Evolutionary conservation across 2,888 invertebrate species (phyloP).

Genomic region (Ptychoptera albimana): DNA sequence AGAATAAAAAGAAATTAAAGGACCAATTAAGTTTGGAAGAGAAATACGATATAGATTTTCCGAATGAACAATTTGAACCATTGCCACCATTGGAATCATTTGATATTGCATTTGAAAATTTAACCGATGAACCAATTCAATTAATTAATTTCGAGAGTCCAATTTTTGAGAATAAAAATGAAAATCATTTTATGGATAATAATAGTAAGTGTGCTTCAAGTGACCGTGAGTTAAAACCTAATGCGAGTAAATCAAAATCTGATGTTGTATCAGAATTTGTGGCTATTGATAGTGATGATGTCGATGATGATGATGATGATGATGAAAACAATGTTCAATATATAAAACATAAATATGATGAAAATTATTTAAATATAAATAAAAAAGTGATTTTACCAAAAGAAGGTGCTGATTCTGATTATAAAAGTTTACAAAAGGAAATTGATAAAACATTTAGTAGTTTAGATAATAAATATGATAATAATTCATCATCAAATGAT

Average conservation of each 20-base stretch:
- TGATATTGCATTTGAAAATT: constrained; percentile 12
- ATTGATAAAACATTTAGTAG: constrained; percentile 16
- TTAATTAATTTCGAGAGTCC: constrained; percentile 30
- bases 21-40: no score
- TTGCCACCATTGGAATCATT: constrained; percentile 19
- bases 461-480: constrained; percentile 13
- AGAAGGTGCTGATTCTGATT: constrained; percentile 7
- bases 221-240: background rate
- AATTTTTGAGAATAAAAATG: constrained; percentile 15
- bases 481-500: constrained; percentile 12
- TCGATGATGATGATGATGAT: background rate
- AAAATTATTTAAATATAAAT: no score
- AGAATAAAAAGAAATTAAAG: no score
- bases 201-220: background rate
- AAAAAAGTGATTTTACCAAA: background rate
- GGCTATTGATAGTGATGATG: background rate
- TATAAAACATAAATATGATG: background rate
- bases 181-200: background rate
- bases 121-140: constrained; percentile 14
- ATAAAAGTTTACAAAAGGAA: constrained; percentile 8
- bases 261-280: background rate
- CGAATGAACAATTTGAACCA: constrained; percentile 12
- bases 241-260: no score
- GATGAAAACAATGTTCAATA: background rate
- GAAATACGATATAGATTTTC: no score